Percentiles rank a stretch among this genome's conserved stretches.
phyloP scores from a whole-genome alignment of 2,797 vertebrate genomes.

The Sebastes cheni region DNA sequence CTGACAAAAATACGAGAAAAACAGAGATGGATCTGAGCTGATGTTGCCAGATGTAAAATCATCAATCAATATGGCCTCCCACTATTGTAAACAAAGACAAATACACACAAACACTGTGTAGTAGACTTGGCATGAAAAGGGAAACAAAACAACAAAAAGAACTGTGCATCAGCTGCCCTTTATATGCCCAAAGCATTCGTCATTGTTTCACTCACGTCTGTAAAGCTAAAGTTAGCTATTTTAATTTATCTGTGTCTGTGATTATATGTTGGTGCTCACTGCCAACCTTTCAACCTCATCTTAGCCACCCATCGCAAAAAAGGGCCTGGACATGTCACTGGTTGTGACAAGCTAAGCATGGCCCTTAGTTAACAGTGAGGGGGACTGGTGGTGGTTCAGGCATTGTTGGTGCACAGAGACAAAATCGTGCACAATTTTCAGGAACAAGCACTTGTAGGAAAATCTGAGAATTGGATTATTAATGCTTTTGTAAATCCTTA shows the following conservation, averaged over 20 bases:
- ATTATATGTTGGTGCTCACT: background rate
- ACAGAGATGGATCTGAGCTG: background rate
- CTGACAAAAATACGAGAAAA: background rate
- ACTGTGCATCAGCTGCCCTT: conserved; percentile 10
- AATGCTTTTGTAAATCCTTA: background rate
- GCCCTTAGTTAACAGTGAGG: background rate
- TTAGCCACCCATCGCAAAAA: background rate
- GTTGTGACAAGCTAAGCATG: background rate
- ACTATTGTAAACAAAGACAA: background rate
- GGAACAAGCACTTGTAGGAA: background rate
- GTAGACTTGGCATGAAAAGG: background rate
- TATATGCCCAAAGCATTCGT: background rate
- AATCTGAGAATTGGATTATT: background rate
- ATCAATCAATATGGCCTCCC: background rate
- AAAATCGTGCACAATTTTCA: background rate
- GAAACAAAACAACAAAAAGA: background rate
- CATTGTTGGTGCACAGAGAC: background rate
- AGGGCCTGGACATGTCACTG: background rate
- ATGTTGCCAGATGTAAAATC: conserved; percentile 3
- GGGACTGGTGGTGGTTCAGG: background rate
- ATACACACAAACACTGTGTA: background rate
- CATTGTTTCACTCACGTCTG: background rate
- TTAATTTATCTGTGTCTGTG: conserved; percentile 5
- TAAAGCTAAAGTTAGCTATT: conserved; percentile 1
- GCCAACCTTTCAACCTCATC: background rate